phyloP scores from a whole-genome alignment of 2,888 invertebrate species.

The Pasiphila rectangulata region DNA sequence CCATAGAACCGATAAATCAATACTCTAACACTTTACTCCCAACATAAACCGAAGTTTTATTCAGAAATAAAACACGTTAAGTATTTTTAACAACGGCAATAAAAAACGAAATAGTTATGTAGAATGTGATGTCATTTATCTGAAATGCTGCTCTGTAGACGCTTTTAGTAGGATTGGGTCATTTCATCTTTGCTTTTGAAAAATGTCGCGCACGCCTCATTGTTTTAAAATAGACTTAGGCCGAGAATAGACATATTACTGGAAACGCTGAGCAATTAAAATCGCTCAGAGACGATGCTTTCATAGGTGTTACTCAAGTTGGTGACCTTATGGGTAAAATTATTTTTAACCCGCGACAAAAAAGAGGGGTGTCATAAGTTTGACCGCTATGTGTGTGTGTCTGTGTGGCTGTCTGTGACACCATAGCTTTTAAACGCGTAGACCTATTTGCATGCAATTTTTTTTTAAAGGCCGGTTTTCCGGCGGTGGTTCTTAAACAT shows the following conservation, averaged over 20 bases:
- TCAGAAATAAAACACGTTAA: constrained; percentile 7
- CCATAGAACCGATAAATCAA: constrained; percentile 10
- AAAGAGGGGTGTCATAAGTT: too few species aligned
- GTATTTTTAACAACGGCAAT: constrained; percentile 8
- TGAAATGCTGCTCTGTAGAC: constrained; percentile 54
- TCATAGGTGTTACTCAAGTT: too few species aligned
- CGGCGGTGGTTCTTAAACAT: too few species aligned
- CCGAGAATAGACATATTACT: not conserved
- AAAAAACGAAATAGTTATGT: constrained; percentile 21
- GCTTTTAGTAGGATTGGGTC: constrained; percentile 35
- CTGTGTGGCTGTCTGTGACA: too few species aligned
- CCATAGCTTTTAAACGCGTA: too few species aligned
- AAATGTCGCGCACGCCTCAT: constrained; percentile 23
- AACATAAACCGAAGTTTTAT: constrained; percentile 11
- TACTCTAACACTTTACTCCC: constrained; percentile 4
- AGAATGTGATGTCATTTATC: constrained; percentile 44
- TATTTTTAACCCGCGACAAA: too few species aligned
- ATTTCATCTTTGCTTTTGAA: constrained; percentile 36
- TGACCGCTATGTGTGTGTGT: too few species aligned
- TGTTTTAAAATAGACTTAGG: constrained; percentile 11
- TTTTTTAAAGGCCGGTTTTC: too few species aligned
- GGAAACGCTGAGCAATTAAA: too few species aligned
- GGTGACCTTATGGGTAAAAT: too few species aligned
- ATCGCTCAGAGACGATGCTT: too few species aligned
- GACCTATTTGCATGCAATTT: too few species aligned